Percentiles rank a stretch among this genome's conserved stretches.
These are phyloP conservation scores for Pseudomyrmex gracilis DNA, from an alignment of 1,140 invertebrate species.

Conservation along the genomic window DNA sequence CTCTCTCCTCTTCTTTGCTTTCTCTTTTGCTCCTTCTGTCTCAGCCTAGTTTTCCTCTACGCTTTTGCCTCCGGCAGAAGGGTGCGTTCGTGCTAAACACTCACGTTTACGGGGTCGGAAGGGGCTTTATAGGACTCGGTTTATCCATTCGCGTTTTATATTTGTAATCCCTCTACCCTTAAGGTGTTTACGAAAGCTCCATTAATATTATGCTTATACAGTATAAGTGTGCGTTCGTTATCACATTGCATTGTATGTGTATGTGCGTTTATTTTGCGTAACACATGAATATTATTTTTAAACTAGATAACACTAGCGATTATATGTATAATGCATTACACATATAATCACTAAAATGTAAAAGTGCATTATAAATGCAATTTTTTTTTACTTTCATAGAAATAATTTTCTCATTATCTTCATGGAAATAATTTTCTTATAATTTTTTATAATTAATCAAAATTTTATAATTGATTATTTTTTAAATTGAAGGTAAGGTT, in stretches of 20 bases:
- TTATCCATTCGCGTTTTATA: constrained; percentile 68
- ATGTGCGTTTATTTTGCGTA: not conserved
- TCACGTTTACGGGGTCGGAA: constrained; percentile 57
- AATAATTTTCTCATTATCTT: too few species aligned
- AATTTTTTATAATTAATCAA: too few species aligned
- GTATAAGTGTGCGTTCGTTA: not conserved
- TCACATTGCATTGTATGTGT: not conserved
- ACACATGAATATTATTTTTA: not conserved
- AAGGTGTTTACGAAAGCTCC: constrained; percentile 39
- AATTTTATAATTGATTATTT: too few species aligned
- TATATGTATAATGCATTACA: too few species aligned
- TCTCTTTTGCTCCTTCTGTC: constrained; percentile 35
- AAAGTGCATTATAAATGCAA: too few species aligned
- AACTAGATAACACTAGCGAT: too few species aligned
- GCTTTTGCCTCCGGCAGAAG: constrained; percentile 63
- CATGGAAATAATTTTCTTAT: too few species aligned
- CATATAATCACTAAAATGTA: too few species aligned
- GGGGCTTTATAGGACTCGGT: constrained; percentile 56
- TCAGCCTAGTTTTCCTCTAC: constrained; percentile 66
- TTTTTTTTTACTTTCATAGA: too few species aligned
- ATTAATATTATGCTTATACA: constrained; percentile 36
- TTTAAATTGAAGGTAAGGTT: too few species aligned
- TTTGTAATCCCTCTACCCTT: constrained; percentile 33
- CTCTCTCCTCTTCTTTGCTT: constrained; percentile 9
- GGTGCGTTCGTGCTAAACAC: constrained; percentile 71